phyloP scores from a whole-genome alignment of 1,140 invertebrate species.

The Littorina saxatilis region DNA sequence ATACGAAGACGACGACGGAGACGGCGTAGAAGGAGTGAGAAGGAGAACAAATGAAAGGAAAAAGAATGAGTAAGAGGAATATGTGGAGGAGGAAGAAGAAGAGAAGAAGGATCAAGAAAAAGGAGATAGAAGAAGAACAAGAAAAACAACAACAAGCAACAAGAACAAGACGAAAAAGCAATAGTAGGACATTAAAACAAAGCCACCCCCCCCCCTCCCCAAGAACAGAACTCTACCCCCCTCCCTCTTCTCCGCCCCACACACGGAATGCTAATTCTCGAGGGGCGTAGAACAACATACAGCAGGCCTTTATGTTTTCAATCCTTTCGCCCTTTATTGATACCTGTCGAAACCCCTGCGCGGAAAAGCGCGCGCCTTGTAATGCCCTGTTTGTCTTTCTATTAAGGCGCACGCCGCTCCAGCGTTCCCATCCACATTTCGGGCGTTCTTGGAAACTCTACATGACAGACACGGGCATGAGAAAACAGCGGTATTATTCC shows the following conservation, averaged over 20 bases:
- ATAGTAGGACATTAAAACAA: no score
- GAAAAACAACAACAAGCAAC: no score
- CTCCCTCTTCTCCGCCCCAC: not conserved
- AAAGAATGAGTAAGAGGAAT: no score
- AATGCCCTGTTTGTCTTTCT: constrained; percentile 14
- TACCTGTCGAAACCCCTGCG: not conserved
- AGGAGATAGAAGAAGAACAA: no score
- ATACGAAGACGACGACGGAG: no score
- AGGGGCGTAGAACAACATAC: not conserved
- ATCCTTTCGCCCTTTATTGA: not conserved
- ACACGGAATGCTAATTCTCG: not conserved
- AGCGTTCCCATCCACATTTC: not conserved
- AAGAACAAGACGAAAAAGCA: no score
- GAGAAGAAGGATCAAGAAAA: no score
- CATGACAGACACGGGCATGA: not conserved
- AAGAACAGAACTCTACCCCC: not conserved
- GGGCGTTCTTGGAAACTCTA: constrained; percentile 10
- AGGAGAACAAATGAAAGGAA: no score
- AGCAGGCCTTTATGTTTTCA: not conserved
- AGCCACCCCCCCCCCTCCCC: no score
- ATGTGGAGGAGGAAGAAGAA: no score
- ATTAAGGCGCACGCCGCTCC: not conserved
- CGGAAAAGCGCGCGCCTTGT: not conserved
- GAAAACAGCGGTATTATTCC: constrained; percentile 20
- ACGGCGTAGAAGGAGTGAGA: no score